These are phyloP conservation scores for Pteronotus mesoamericanus DNA, from an alignment of 2,797 vertebrate genomes.

Conservation along the genomic window DNA sequence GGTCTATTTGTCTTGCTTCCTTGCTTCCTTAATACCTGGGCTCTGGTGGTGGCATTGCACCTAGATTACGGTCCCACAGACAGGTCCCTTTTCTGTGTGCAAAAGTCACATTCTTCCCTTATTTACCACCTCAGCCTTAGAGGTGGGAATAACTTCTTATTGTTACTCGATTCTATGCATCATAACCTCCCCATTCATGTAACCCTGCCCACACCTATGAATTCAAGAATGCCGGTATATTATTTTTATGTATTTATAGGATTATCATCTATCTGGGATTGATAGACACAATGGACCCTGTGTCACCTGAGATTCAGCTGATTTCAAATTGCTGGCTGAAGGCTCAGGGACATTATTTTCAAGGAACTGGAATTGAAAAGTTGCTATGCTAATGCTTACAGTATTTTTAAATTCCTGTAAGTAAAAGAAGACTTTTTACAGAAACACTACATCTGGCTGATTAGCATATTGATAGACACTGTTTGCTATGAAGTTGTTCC, in stretches of 20 bases:
- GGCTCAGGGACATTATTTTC: neutral
- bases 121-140: neutral
- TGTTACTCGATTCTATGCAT: neutral
- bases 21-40: neutral
- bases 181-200: no score
- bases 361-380: neutral
- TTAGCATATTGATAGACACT: neutral
- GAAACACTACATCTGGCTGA: neutral
- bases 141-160: neutral
- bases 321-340: neutral
- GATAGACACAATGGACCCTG: neutral
- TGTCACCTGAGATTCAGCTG: neutral
- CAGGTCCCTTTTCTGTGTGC: neutral
- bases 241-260: neutral
- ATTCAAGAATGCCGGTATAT: neutral
- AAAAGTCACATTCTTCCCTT: neutral
- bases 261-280: neutral
- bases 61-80: no score
- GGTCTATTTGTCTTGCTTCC: accelerated
- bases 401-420: neutral
- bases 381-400: neutral
- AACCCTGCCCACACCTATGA: neutral
- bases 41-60: neutral
- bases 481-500: neutral
- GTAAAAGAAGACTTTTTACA: neutral